A percentile compares a stretch with the other conserved stretches of the same genome.
Evolutionary conservation across 2,797 vertebrate species (phyloP).

Genomic region (Epinephelus malabaricus): DNA sequence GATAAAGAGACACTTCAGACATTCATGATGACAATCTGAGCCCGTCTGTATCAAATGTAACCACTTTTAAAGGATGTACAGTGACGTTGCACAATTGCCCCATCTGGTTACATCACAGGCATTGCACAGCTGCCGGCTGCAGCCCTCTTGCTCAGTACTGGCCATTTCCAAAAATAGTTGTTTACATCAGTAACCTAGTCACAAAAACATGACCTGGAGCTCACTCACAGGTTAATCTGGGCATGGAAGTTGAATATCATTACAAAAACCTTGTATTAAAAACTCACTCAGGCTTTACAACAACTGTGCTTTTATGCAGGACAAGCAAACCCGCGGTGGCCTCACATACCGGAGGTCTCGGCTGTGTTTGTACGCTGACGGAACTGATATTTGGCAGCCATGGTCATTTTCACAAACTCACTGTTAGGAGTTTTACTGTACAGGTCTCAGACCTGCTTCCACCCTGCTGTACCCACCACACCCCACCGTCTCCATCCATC

Average conservation of each 20-base stretch:
- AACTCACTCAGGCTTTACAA: constrained; percentile 1
- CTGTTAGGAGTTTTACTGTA: constrained; percentile 30
- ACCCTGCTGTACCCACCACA: neutral
- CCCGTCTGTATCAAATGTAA: too few species aligned
- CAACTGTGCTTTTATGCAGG: constrained; percentile 9
- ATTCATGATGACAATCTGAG: too few species aligned
- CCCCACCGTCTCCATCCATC: constrained; percentile 31
- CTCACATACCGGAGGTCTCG: constrained; percentile 42
- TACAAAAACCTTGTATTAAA: constrained; percentile 1
- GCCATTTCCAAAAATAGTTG: too few species aligned
- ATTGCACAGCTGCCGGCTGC: too few species aligned
- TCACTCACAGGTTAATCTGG: neutral
- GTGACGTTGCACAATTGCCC: too few species aligned
- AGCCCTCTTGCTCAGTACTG: too few species aligned
- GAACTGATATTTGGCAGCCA: constrained; percentile 53
- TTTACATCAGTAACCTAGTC: too few species aligned
- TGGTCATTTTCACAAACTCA: constrained; percentile 26
- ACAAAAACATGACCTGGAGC: too few species aligned
- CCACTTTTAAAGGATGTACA: too few species aligned
- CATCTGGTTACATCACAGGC: too few species aligned
- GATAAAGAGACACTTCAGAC: too few species aligned
- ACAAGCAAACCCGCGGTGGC: constrained; percentile 21
- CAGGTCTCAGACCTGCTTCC: constrained; percentile 20
- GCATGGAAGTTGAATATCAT: neutral
- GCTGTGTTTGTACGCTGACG: constrained; percentile 34